Conservation (phyloP, 2,888 invertebrate genomes). For the Leptopilina syphax region DNA sequence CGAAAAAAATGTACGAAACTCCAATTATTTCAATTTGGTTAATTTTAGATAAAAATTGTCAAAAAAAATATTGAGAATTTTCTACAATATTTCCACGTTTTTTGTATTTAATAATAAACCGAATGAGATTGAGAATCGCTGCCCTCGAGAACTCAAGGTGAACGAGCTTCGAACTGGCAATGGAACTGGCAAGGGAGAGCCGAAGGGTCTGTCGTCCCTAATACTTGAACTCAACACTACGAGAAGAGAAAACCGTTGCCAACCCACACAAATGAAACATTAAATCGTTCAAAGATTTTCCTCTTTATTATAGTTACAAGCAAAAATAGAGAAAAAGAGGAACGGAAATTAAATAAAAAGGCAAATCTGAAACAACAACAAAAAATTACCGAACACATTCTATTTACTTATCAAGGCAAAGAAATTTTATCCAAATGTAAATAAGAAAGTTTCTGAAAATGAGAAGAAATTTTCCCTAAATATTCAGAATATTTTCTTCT, state of each 20-base stretch:
- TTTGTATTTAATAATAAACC: conserved; percentile 12
- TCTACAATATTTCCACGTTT: background rate
- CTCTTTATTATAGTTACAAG: background rate
- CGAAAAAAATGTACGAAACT: too few species aligned
- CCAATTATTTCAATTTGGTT: too few species aligned
- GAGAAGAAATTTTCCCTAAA: too few species aligned
- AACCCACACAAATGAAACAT: conserved; percentile 35
- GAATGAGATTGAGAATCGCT: conserved; percentile 51
- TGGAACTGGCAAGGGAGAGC: conserved; percentile 61
- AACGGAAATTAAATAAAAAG: background rate
- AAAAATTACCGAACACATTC: background rate
- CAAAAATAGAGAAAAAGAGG: background rate
- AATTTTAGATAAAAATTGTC: background rate
- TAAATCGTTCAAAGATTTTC: conserved; percentile 20
- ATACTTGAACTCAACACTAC: conserved; percentile 55
- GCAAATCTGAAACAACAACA: background rate
- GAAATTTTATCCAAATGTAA: too few species aligned
- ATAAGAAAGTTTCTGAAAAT: too few species aligned
- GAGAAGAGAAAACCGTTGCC: conserved; percentile 36
- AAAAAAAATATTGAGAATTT: background rate
- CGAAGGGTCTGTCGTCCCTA: conserved; percentile 66
- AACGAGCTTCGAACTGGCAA: conserved; percentile 74
- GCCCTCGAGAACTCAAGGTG: conserved; percentile 72
- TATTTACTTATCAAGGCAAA: too few species aligned
- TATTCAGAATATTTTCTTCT: too few species aligned